Base-by-base conservation (phyloP, 2,113 vertebrate species). In the Nerophis lumbriciformis region DNA sequence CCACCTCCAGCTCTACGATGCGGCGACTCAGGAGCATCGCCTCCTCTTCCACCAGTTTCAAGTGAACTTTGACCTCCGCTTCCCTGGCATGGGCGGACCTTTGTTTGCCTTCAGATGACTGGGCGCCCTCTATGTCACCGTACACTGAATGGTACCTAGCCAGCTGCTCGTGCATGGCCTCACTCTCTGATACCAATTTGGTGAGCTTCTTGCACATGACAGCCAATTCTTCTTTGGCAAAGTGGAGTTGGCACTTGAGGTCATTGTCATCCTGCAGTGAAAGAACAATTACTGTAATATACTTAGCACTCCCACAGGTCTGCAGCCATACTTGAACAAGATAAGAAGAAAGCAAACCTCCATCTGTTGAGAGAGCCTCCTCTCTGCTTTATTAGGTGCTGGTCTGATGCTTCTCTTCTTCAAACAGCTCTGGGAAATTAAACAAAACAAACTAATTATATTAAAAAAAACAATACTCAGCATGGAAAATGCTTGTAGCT, bases 141-240 rank as follows among this genome's bases (percentile, higher is more conserved):
- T 94, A 97, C 37, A 93, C 87, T 0, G 93, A 91, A 38, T 80
- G 90, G 89, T 97, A 98, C 53, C 93, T 94, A 35, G 90, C 86
- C 76, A 99, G 90, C 83, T 97, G 94, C 53, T 95, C 94, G 21
- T 91, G 93, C 93, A 95, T 94, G 76, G 78, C 76, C 1, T 99
- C 96, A 0, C 93, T 95, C 67, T 99, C 97, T 60, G 92, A 93
- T 59, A 92, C 95, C 68, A 97, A 87, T 82, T 95, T 97, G 61
- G 94, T 92, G 76, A 99, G 92, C 88, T 99, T 98, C 89, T 97
- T 98, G 87, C 96, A 98, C 95, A 99, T 98, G 71, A 98, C 91
- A 19, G 94, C 89, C 0, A 94, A 94, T 81, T 99, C 97, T 69
- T 99, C 96, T 89, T 97, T 98, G 57, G 95, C 96, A 61, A 99